Percentiles rank a stretch among this genome's conserved stretches.
These are phyloP conservation scores for Euspilapteryx auroguttella DNA, from an alignment of 2,888 invertebrate genomes.

Conservation along the genomic window DNA sequence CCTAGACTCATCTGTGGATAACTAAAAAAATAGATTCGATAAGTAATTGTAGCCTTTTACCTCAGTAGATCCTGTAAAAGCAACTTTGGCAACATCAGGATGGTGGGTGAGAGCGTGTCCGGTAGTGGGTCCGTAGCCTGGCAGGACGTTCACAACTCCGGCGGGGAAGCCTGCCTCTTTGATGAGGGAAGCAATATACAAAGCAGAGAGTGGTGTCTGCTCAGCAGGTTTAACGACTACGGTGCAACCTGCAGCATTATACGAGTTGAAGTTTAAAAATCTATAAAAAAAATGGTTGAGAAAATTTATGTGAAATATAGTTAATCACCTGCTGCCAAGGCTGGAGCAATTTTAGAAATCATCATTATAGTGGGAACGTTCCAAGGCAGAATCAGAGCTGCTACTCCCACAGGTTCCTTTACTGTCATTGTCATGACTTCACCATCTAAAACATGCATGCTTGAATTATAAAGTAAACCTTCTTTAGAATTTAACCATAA, in stretches of 20 bases:
- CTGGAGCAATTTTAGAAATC: constrained; percentile 83
- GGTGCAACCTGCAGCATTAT: constrained; percentile 71
- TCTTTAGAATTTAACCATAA: not conserved
- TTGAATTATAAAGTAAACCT: not conserved
- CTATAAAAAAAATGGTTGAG: too few species aligned
- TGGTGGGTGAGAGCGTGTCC: constrained; percentile 77
- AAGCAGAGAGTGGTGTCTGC: constrained; percentile 87
- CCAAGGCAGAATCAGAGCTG: constrained; percentile 90
- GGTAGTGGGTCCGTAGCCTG: constrained; percentile 82
- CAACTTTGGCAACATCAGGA: constrained; percentile 78
- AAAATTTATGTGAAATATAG: too few species aligned
- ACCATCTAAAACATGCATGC: not conserved
- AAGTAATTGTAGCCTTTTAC: too few species aligned
- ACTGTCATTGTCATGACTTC: not conserved
- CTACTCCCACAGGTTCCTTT: constrained; percentile 75
- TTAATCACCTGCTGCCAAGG: too few species aligned
- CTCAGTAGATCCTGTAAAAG: constrained; percentile 73
- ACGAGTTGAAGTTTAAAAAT: too few species aligned
- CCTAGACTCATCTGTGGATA: too few species aligned
- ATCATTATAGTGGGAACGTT: constrained; percentile 87
- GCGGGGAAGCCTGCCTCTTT: constrained; percentile 87
- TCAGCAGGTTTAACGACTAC: constrained; percentile 91
- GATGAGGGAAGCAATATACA: constrained; percentile 77
- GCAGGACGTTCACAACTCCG: constrained; percentile 87
- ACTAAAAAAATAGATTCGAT: too few species aligned